Evolutionary conservation across 2,113 vertebrate species (phyloP).

Genomic region (Empidonax alnorum): DNA sequence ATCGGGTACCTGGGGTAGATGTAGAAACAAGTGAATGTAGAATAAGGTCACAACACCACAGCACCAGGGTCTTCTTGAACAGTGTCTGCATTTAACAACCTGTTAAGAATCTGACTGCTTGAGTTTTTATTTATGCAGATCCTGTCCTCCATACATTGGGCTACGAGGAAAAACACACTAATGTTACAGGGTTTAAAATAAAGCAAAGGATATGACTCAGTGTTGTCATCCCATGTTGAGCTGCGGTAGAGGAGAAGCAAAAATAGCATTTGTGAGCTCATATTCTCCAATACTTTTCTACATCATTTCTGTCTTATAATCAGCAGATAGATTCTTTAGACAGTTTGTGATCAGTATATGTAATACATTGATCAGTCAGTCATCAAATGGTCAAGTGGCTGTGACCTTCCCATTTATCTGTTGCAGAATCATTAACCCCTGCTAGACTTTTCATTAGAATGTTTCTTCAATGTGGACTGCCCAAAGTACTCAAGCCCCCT

Average conservation of each 20-base stretch:
- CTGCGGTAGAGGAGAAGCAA: not conserved
- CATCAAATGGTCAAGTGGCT: not conserved
- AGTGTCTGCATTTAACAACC: not conserved
- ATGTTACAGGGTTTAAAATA: not conserved
- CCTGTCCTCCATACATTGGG: not conserved
- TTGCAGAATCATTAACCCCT: not conserved
- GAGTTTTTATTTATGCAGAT: not conserved
- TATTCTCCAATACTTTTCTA: not conserved
- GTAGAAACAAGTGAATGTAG: not conserved
- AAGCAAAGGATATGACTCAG: constrained; percentile 14
- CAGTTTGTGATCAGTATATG: not conserved
- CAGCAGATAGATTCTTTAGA: not conserved
- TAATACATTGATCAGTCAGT: not conserved
- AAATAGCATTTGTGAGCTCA: not conserved
- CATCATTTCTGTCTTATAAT: not conserved
- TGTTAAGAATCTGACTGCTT: not conserved
- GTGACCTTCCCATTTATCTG: not conserved
- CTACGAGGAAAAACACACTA: not conserved
- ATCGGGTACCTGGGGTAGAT: not conserved
- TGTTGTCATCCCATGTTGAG: not conserved
- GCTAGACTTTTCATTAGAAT: not conserved
- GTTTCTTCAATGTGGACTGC: not conserved
- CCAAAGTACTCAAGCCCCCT: not conserved
- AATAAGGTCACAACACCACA: not conserved
- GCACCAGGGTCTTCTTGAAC: not conserved